A percentile compares a stretch with the other conserved stretches of the same genome.
Evolutionary conservation across 35 echinoderm and acorn worm genomes (phyloP).

Genomic region (Strongylocentrotus purpuratus): DNA sequence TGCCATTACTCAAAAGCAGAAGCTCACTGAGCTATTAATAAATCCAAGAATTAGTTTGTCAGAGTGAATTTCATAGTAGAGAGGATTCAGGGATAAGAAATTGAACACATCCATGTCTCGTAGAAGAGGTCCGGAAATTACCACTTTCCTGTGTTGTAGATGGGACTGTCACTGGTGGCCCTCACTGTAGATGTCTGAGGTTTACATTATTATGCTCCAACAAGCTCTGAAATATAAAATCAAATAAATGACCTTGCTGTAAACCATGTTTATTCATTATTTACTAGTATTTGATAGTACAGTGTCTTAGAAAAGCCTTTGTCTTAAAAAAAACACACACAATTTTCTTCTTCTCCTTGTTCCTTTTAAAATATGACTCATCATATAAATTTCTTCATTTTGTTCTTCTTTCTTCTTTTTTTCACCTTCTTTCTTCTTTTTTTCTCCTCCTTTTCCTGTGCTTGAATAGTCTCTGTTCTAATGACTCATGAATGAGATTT

Average conservation of each 20-base stretch:
- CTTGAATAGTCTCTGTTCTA: too few relatives aligned
- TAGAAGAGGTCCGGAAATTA: neutral
- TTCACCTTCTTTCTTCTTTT: too few relatives aligned
- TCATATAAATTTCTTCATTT: too few relatives aligned
- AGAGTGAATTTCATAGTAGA: neutral
- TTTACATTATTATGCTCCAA: neutral
- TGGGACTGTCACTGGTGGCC: neutral
- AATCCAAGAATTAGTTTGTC: conserved; percentile 18
- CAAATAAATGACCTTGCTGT: neutral
- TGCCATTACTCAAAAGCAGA: neutral
- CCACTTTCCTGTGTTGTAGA: neutral
- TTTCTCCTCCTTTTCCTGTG: neutral
- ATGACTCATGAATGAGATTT: too few relatives aligned
- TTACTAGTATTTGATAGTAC: too few relatives aligned
- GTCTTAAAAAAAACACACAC: too few relatives aligned
- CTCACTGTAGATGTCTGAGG: neutral
- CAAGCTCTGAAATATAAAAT: neutral
- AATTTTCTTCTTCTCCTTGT: too few relatives aligned
- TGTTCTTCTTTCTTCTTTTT: too few relatives aligned
- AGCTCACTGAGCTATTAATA: conserved; percentile 2
- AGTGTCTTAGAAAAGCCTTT: too few relatives aligned
- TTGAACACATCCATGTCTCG: conserved; percentile 1
- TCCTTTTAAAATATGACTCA: too few relatives aligned
- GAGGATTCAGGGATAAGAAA: neutral
- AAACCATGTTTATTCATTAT: neutral